These are phyloP conservation scores for Brachypodius melanocephalos DNA, from an alignment of 2,113 vertebrate genomes.

Conservation along the genomic window DNA sequence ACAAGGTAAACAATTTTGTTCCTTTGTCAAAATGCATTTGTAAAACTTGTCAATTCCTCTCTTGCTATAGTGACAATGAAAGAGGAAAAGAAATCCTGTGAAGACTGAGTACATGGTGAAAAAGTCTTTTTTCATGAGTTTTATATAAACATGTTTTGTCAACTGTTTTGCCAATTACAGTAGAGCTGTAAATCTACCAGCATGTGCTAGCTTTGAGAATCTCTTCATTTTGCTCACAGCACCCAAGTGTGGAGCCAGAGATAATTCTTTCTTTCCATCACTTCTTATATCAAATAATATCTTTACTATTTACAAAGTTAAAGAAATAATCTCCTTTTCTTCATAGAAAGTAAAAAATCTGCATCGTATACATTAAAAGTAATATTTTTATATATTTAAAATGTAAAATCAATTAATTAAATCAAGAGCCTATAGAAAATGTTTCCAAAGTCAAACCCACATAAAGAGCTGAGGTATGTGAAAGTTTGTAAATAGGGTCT, in stretches of 20 bases:
- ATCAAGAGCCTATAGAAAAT: not conserved
- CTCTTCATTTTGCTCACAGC: constrained; percentile 8
- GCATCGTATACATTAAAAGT: not conserved
- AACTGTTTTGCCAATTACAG: constrained; percentile 20
- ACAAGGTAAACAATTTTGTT: not conserved
- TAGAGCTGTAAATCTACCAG: constrained; percentile 16
- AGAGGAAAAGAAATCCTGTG: not conserved
- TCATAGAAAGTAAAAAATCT: not conserved
- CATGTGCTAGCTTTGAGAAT: not conserved
- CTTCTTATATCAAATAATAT: not conserved
- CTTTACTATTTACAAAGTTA: not conserved
- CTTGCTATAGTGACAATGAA: not conserved
- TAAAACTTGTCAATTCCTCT: not conserved
- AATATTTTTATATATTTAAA: not conserved
- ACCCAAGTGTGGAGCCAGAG: not conserved
- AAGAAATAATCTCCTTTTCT: not conserved
- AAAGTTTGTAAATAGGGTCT: not conserved
- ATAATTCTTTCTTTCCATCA: not conserved
- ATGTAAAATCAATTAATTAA: not conserved
- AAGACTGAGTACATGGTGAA: not conserved
- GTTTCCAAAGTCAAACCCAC: not conserved
- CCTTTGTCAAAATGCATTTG: not conserved
- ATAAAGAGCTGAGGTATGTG: not conserved
- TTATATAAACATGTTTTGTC: constrained; percentile 11
- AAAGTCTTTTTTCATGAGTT: not conserved